phyloP scores from a whole-genome alignment of 2,888 invertebrate genomes.

The Osmoderma eremita region DNA sequence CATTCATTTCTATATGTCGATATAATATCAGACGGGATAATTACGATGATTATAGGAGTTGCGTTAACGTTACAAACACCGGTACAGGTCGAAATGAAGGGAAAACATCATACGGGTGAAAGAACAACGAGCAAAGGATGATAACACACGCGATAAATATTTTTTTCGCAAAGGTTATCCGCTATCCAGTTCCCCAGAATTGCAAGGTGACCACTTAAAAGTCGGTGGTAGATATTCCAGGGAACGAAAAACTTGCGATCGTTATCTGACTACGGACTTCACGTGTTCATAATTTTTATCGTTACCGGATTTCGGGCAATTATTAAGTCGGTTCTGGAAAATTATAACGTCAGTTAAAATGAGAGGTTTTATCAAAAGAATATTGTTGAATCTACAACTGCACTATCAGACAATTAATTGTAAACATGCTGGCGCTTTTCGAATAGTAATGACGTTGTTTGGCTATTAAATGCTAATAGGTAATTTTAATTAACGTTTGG shows the following conservation, averaged over 20 bases:
- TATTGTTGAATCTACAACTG: background rate
- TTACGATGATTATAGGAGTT: constrained; percentile 34
- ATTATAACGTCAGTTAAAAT: constrained; percentile 30
- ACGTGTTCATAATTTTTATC: constrained; percentile 30
- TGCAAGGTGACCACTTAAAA: background rate
- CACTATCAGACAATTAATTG: background rate
- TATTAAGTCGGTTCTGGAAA: constrained; percentile 26
- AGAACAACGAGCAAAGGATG: constrained; percentile 19
- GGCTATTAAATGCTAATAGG: background rate
- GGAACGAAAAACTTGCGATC: constrained; percentile 2
- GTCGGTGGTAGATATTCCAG: background rate
- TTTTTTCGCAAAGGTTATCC: constrained; percentile 21
- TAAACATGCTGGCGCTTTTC: constrained; percentile 8
- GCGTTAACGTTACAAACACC: constrained; percentile 19
- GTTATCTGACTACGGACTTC: constrained; percentile 9
- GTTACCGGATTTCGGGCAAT: constrained; percentile 34
- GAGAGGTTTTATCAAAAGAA: constrained; percentile 20
- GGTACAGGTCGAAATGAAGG: constrained; percentile 16
- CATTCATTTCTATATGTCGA: constrained; percentile 27
- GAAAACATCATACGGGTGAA: constrained; percentile 10
- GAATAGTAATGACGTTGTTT: background rate
- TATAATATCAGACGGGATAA: constrained; percentile 37
- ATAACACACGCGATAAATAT: constrained; percentile 34
- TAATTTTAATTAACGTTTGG: background rate
- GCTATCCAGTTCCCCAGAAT: background rate